Conservation (phyloP, 2,888 invertebrate species). For the Micoletzkya japonica region DNA sequence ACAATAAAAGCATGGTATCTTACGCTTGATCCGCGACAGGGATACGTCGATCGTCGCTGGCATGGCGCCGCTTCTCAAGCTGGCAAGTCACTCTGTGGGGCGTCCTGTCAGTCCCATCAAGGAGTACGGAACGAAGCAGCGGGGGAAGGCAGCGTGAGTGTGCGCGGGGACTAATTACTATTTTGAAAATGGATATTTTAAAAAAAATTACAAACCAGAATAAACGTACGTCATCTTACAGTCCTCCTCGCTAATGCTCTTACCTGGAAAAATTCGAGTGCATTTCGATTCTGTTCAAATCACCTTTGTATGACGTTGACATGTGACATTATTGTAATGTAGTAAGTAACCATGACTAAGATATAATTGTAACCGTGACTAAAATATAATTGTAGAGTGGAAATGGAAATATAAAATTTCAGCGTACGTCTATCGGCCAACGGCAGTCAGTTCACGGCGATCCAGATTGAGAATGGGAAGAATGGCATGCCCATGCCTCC, state of each 20-base stretch:
- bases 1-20: no score
- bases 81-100: constrained; percentile 34
- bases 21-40: constrained; percentile 34
- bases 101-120: constrained; percentile 20
- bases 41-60: constrained; percentile 59
- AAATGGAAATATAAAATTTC: neutral
- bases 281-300: no score
- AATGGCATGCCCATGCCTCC: constrained; percentile 21
- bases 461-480: constrained; percentile 33
- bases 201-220: no score
- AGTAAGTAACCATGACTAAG: no score
- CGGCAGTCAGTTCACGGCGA: constrained; percentile 33
- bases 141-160: constrained; percentile 11
- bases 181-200: neutral
- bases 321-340: no score
- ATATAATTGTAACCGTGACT: no score
- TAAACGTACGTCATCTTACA: no score
- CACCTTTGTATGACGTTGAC: no score
- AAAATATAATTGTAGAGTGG: no score
- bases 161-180: neutral
- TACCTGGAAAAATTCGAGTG: no score
- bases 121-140: constrained; percentile 23
- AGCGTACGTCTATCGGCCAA: constrained; percentile 22
- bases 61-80: constrained; percentile 50
- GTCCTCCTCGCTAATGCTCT: no score